Evolutionary conservation across 2,888 invertebrate species (phyloP).

Genomic region (Sesia bembeciformis): DNA sequence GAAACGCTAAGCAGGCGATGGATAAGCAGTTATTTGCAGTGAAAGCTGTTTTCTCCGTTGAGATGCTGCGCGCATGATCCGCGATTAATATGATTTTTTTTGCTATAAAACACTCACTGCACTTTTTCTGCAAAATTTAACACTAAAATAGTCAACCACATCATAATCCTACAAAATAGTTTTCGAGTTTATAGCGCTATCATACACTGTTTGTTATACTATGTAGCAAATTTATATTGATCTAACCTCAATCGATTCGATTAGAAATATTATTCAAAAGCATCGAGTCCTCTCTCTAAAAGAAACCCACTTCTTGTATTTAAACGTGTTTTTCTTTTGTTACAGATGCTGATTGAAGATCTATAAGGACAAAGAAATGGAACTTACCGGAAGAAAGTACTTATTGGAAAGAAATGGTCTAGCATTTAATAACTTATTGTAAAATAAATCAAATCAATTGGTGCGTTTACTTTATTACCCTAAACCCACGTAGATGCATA

Average conservation of each 20-base stretch:
- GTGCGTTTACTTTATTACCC: slow-evolving; percentile 45
- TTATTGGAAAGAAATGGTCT: background rate
- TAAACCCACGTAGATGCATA: background rate
- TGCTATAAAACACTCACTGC: background rate
- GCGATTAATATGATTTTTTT: background rate
- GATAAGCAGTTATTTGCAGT: slow-evolving; percentile 12
- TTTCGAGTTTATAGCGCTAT: too few relatives aligned
- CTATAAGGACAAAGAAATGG: background rate
- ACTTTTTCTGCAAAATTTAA: too few relatives aligned
- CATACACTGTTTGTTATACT: too few relatives aligned
- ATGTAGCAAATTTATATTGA: too few relatives aligned
- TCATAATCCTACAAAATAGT: too few relatives aligned
- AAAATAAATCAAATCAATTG: slow-evolving; percentile 44
- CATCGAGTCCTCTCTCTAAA: too few relatives aligned
- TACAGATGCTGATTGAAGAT: background rate
- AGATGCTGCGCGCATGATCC: slow-evolving; percentile 13
- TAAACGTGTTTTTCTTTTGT: background rate
- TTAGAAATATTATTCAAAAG: too few relatives aligned
- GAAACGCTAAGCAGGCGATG: background rate
- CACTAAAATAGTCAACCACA: too few relatives aligned
- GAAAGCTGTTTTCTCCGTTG: slow-evolving; percentile 44
- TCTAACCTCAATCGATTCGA: too few relatives aligned
- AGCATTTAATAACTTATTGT: slow-evolving; percentile 16
- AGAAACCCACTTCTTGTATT: too few relatives aligned
- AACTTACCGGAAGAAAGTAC: too few relatives aligned